Evolutionary conservation across 2,888 invertebrate genomes (phyloP).

Genomic region (Polyommatus icarus): DNA sequence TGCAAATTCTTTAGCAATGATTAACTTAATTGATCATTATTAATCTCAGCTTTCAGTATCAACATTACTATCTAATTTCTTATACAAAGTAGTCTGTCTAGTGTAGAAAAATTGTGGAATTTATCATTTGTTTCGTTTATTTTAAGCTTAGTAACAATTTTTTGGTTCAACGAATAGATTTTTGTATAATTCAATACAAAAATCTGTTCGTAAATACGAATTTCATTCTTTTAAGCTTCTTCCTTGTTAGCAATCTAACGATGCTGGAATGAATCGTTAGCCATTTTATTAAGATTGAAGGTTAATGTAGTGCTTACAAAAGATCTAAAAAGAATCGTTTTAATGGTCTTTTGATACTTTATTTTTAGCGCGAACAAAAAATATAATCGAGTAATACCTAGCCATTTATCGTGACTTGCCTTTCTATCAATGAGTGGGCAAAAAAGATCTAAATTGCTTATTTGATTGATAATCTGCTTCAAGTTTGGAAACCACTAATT

Average conservation of each 20-base stretch:
- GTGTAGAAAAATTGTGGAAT: background rate
- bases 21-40: constrained; percentile 25
- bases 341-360: constrained; percentile 24
- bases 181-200: background rate
- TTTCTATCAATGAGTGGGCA: constrained; percentile 35
- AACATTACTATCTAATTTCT: constrained; percentile 19
- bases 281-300: background rate
- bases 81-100: background rate
- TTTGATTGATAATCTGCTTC: constrained; percentile 34
- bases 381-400: constrained; percentile 27
- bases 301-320: constrained; percentile 3
- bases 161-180: background rate
- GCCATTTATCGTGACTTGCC: constrained; percentile 36
- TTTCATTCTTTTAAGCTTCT: background rate
- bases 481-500: constrained; percentile 31
- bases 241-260: background rate
- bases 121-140: background rate
- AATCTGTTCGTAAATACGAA: too few relatives aligned
- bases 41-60: constrained; percentile 14
- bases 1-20: constrained; percentile 21
- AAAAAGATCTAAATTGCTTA: constrained; percentile 36
- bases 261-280: background rate
- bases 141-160: background rate
- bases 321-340: constrained; percentile 4
- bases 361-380: constrained; percentile 30